These are phyloP conservation scores for Papilio demoleus DNA, from an alignment of 2,888 invertebrate species.

Conservation along the genomic window DNA sequence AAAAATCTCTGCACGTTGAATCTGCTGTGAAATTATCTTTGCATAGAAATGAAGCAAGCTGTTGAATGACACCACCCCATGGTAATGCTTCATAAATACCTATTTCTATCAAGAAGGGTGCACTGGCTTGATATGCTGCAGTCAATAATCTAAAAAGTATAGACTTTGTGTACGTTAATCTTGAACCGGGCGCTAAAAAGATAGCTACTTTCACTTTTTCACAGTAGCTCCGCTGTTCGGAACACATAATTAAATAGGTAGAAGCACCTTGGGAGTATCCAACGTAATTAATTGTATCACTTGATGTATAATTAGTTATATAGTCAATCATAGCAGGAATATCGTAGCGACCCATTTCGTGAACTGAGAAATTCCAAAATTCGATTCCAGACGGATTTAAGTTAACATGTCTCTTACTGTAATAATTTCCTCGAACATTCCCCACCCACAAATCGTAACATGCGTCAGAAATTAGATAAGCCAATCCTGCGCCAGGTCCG, in stretches of 20 bases:
- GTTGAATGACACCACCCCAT: slow-evolving; percentile 29
- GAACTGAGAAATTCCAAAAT: slow-evolving; percentile 87
- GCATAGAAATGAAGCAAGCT: slow-evolving; percentile 23
- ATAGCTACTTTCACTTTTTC: slow-evolving; percentile 82
- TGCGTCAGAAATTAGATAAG: slow-evolving; percentile 81
- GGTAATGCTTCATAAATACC: slow-evolving; percentile 34
- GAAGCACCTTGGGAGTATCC: slow-evolving; percentile 90
- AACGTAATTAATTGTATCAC: slow-evolving; percentile 84
- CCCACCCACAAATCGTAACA: slow-evolving; percentile 90
- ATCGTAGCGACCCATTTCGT: slow-evolving; percentile 89
- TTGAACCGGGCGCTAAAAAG: slow-evolving; percentile 85
- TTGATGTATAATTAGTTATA: slow-evolving; percentile 78
- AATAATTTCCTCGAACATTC: slow-evolving; percentile 67
- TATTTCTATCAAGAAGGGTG: slow-evolving; percentile 29
- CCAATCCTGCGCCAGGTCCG: slow-evolving; percentile 81
- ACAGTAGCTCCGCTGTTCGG: slow-evolving; percentile 83
- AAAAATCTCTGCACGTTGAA: slow-evolving; percentile 37
- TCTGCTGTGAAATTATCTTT: slow-evolving; percentile 11
- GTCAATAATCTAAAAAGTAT: slow-evolving; percentile 46
- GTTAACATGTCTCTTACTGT: slow-evolving; percentile 86
- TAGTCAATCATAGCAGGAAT: slow-evolving; percentile 89
- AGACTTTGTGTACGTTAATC: slow-evolving; percentile 68
- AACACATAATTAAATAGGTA: slow-evolving; percentile 84
- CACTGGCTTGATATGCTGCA: slow-evolving; percentile 1
- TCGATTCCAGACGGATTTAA: slow-evolving; percentile 62